Conservation (phyloP, 2,113 vertebrate genomes). For the Notarius lentiginosus region DNA sequence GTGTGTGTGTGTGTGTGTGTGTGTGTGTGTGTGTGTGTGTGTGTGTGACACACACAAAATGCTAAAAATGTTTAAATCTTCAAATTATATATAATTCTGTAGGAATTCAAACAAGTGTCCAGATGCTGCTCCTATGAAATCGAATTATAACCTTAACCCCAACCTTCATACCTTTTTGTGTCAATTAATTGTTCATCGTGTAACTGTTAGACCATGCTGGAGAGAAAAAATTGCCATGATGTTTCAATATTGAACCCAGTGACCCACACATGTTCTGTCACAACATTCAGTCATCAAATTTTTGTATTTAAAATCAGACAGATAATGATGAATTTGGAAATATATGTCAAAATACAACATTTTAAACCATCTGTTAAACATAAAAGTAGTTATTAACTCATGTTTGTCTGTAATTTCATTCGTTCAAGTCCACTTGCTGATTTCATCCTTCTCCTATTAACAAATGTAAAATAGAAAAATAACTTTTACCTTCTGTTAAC, state of each 20-base stretch:
- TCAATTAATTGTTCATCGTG: neutral
- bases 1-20: too few species aligned
- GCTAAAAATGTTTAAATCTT: too few species aligned
- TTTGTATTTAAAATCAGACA: neutral
- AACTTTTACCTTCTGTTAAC: constrained; percentile 29
- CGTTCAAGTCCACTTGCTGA: neutral
- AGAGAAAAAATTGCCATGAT: too few species aligned
- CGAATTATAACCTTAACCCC: neutral
- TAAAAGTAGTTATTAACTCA: neutral
- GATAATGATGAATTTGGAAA: neutral
- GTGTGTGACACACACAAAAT: too few species aligned
- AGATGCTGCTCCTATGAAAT: neutral
- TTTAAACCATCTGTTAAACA: neutral
- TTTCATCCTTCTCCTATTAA: neutral
- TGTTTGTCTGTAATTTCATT: neutral
- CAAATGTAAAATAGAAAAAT: constrained; percentile 14
- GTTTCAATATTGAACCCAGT: too few species aligned
- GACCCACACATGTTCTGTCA: too few species aligned
- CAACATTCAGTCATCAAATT: neutral
- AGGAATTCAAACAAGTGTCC: neutral
- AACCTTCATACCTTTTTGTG: neutral
- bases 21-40: too few species aligned
- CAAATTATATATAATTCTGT: too few species aligned
- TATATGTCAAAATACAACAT: neutral
- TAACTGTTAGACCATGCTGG: neutral